Evolutionary conservation across 2,113 vertebrate genomes (phyloP).

Genomic region (Solea solea): DNA sequence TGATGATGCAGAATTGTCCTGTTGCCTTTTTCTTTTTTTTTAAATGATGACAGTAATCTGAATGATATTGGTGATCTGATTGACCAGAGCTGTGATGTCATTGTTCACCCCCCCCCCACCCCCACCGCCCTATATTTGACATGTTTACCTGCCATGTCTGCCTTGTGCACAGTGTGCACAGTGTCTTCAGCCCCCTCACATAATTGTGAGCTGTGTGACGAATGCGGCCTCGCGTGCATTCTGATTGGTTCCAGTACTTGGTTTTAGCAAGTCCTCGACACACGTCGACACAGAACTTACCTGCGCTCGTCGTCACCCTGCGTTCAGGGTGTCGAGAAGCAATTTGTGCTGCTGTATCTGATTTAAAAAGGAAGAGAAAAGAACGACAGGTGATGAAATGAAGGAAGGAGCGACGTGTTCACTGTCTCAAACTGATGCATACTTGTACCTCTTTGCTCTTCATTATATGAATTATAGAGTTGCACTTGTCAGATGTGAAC

Average conservation of each 20-base stretch:
- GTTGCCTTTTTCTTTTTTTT: conserved; percentile 32
- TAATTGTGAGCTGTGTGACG: conserved; percentile 80
- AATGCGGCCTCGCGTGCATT: conserved; percentile 69
- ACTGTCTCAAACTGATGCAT: conserved; percentile 48
- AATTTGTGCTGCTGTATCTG: conserved; percentile 24
- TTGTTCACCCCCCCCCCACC: conserved; percentile 8
- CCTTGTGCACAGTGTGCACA: conserved; percentile 69
- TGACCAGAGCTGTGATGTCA: conserved; percentile 69
- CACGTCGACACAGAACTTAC: conserved; percentile 50
- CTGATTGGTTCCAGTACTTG: conserved; percentile 80
- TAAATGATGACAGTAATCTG: conserved; percentile 65
- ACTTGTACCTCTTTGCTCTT: conserved; percentile 62
- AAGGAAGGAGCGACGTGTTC: conserved; percentile 23
- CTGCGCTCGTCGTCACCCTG: conserved; percentile 7
- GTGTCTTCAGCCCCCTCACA: conserved; percentile 49
- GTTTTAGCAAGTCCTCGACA: conserved; percentile 77
- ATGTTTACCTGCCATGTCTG: conserved; percentile 31
- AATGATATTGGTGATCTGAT: conserved; percentile 53
- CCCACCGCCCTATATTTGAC: conserved; percentile 1
- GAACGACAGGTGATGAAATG: background rate
- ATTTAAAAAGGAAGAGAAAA: background rate
- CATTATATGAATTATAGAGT: conserved; percentile 61
- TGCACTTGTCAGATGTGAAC: conserved; percentile 76
- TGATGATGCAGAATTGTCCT: conserved; percentile 32
- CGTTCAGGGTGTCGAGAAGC: conserved; percentile 44